Base-by-base conservation (phyloP, 2,888 invertebrate species). In the Bombyx huttoni region DNA sequence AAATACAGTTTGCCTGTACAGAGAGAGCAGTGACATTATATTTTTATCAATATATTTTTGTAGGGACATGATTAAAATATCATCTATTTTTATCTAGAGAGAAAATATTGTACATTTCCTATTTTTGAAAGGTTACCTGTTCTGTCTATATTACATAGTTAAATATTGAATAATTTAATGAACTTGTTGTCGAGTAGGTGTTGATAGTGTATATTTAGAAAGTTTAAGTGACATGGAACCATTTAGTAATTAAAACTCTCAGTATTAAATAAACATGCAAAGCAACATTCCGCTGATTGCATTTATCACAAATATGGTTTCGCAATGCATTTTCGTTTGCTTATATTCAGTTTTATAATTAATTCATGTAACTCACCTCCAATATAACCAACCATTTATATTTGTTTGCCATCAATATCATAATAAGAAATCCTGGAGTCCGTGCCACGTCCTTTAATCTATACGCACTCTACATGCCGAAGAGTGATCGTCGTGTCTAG, bases 41-140 rank as follows among this genome's bases (percentile, higher is more conserved):
- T 84, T 84, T 85, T 84, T 81, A 74, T 78, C 70, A 61, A 75
- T 71, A 70, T 84, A 84, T 84, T 84, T 85, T 85, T 85, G 84
- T 70, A 68, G 61, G 59, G 40, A 40, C 8, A 40, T 40, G 40
- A 40, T 7, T 40, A 40, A 40, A 40, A 10, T 40, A 40, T 24
- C 40, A 6, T 40, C 40, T 40, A 40, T 40, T 40, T 35, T 40
- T 40, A 40, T 40, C 40, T 8, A 40, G 3, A 7, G 40, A 40
- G 40, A 10, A 10, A 40, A 40, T 10, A 40, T 40, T 12, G 0
- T 6, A 40, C 12, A 12, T 40, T 40, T 40, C 40, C 1, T 40
- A 40, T 40, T 40, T 40, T 40, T 40, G 3, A 40, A 40, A 40
- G 8, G 40, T 40, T 40, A 12, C 12, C 24, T 24, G 24, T 40